These are phyloP conservation scores for Drosophila arizonae DNA, from an alignment of 1,140 invertebrate genomes.

Conservation along the genomic window DNA sequence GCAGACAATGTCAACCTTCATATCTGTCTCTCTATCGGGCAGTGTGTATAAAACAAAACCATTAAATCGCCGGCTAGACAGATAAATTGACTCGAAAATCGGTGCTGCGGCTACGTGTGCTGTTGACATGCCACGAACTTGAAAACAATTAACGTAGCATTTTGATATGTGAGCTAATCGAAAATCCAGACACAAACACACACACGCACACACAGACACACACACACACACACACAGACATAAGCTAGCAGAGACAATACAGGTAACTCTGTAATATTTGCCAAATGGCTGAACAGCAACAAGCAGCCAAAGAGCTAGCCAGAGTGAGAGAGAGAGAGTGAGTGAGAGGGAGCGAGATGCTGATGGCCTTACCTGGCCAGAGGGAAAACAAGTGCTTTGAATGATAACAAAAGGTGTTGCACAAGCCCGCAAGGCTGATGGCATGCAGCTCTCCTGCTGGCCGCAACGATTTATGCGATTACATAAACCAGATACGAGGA, in stretches of 20 bases:
- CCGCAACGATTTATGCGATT: slow-evolving; percentile 50
- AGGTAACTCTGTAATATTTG: slow-evolving; percentile 36
- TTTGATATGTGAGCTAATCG: slow-evolving; percentile 49
- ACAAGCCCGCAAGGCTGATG: slow-evolving; percentile 18
- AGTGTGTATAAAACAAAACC: slow-evolving; percentile 27
- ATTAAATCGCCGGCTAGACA: slow-evolving; percentile 45
- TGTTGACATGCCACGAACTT: slow-evolving; percentile 51
- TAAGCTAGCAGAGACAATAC: slow-evolving; percentile 5
- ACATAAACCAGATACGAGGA: slow-evolving; percentile 43
- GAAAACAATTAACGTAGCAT: slow-evolving; percentile 50
- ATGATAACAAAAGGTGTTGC: slow-evolving; percentile 56
- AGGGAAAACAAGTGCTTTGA: slow-evolving; percentile 37
- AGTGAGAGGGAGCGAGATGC: slow-evolving; percentile 1
- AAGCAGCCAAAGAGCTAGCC: neutral
- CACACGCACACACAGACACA: neutral
- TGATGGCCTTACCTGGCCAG: slow-evolving; percentile 10
- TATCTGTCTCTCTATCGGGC: slow-evolving; percentile 16
- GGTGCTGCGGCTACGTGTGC: slow-evolving; percentile 28
- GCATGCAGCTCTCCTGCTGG: slow-evolving; percentile 44
- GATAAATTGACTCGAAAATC: slow-evolving; percentile 49
- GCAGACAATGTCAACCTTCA: slow-evolving; percentile 7
- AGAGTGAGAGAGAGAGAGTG: neutral
- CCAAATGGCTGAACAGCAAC: slow-evolving; percentile 22
- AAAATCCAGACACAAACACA: slow-evolving; percentile 33
- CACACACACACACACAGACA: neutral